phyloP scores from a whole-genome alignment of 1,140 invertebrate species.

The Zophobas atratus region DNA sequence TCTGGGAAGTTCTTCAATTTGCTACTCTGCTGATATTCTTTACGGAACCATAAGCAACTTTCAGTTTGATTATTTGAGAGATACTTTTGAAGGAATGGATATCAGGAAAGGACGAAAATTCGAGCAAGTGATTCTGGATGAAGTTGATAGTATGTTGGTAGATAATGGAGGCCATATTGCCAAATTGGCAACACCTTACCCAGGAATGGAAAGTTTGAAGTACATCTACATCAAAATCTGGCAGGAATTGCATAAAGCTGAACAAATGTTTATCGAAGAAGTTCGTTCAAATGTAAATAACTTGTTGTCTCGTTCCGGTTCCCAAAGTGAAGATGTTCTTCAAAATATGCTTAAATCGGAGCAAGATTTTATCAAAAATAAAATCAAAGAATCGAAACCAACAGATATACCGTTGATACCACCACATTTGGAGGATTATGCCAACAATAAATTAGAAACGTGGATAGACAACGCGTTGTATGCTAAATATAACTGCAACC shows the following conservation, averaged over 20 bases:
- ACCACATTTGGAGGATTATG: no score
- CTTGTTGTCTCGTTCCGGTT: no score
- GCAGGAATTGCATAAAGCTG: conserved; percentile 18
- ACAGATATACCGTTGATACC: no score
- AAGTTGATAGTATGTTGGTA: conserved; percentile 30
- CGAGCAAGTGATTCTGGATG: conserved; percentile 17
- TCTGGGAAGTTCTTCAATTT: not conserved
- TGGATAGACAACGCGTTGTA: conserved; percentile 1
- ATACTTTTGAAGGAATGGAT: conserved; percentile 19
- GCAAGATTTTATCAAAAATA: no score
- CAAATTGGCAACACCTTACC: conserved; percentile 13
- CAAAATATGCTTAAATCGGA: no score
- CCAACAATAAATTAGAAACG: not conserved
- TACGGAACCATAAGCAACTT: conserved; percentile 23
- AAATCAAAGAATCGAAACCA: no score
- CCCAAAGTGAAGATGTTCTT: no score
- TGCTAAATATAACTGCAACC: conserved; percentile 9
- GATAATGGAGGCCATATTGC: conserved; percentile 32
- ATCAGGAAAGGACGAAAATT: conserved; percentile 6
- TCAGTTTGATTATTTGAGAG: conserved; percentile 35
- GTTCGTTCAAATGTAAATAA: no score
- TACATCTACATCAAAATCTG: conserved; percentile 41
- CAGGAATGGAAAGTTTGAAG: conserved; percentile 14
- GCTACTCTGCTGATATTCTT: conserved; percentile 10
- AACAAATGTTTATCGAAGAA: conserved; percentile 8